Evolutionary conservation across 2,113 vertebrate genomes (phyloP), one percentile per base, ranked within the genome.

Genomic region (Nasalis larvatus): DNA sequence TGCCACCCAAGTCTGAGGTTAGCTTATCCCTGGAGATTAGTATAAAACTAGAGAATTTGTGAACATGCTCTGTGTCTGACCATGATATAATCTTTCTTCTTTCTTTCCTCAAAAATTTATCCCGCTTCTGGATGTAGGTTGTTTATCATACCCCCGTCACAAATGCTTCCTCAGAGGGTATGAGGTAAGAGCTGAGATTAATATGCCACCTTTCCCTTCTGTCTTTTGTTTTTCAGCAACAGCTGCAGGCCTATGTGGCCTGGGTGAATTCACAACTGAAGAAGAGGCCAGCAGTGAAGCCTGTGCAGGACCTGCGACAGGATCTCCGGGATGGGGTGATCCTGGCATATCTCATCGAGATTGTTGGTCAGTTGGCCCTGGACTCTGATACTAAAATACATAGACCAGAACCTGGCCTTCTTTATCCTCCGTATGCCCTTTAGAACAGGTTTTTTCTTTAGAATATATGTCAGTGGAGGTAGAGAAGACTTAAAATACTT

Each of bases 221-320:
- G 0, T 8, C 95, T 86, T 96, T 86, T 97, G 0, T 98, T 86
- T 98, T 90, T 85, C 98, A 99, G 99, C 99, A 99, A 97, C 99
- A 99, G 83, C 98, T 99, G 84, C 99, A 99, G 98, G 99, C 99
- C 0, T 99, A 99, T 1, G 99, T 99, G 97, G 99, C 99, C 98
- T 99, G 99, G 99, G 99, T 99, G 98, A 99, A 99, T 35, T 98
- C 99, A 35, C 99, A 99, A 98, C 99, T 99, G 97, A 99, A 97
- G 99, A 99, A 99, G 99, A 99, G 99, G 97, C 99, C 99, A 0
- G 98, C 98, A 0, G 94, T 99, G 97, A 99, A 98, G 89, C 99
- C 98, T 0, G 99, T 99, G 71, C 98, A 99, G 90, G 99, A 99
- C 97, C 99, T 99, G 97, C 98, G 99, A 40, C 99, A 98, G 25